A percentile compares a stretch with the other conserved stretches of the same genome.
phyloP scores from a whole-genome alignment of 2,113 vertebrate genomes.

The Rhadina sibilatrix region DNA sequence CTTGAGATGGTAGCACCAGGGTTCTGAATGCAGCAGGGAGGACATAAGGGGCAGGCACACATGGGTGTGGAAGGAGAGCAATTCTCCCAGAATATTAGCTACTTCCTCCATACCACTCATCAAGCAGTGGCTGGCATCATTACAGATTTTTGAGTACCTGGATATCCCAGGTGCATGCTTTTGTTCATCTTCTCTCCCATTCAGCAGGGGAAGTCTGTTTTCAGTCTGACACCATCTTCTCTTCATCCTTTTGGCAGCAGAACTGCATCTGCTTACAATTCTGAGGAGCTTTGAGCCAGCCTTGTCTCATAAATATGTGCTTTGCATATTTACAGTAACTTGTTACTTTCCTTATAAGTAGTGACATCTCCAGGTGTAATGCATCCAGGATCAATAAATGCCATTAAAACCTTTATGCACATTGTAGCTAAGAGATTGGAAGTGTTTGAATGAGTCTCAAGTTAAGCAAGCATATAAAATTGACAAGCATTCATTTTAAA shows the following conservation, averaged over 20 bases:
- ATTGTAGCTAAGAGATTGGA: neutral
- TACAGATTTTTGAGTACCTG: neutral
- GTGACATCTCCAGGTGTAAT: conserved; percentile 17
- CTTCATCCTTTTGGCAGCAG: neutral
- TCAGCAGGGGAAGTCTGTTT: neutral
- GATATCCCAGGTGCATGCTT: neutral
- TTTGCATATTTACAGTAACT: conserved; percentile 25
- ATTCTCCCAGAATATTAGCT: neutral
- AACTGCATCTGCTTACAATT: neutral
- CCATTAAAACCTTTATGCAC: conserved; percentile 6
- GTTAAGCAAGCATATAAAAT: neutral
- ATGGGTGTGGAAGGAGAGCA: fast-evolving
- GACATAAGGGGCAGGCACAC: fast-evolving
- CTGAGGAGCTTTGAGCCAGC: neutral
- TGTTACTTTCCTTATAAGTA: neutral
- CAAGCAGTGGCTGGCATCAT: neutral
- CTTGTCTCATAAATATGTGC: neutral
- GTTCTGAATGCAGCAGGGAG: fast-evolving
- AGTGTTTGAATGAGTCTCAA: neutral
- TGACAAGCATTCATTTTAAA: neutral
- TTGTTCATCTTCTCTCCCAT: neutral
- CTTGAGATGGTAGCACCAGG: fast-evolving
- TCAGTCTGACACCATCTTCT: neutral
- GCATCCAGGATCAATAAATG: conserved; percentile 18
- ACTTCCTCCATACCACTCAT: neutral